phyloP scores from a whole-genome alignment of 2,888 invertebrate genomes.

The Pegoplata infirma region DNA sequence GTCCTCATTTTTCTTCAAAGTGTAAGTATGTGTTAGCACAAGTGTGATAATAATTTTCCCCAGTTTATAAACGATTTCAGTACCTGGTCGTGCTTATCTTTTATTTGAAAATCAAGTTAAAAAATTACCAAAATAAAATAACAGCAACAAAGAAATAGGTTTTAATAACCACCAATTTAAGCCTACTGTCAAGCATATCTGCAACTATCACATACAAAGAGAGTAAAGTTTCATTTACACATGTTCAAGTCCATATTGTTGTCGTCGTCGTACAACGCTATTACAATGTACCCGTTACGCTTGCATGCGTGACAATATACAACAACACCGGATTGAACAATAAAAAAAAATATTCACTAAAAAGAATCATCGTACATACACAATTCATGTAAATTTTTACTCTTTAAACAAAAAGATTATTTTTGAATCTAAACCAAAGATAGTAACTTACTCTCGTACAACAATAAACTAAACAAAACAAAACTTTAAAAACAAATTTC shows the following conservation, averaged over 20 bases:
- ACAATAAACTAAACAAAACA: neutral
- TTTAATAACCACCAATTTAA: constrained; percentile 27
- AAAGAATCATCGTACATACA: too few species aligned
- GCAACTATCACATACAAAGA: neutral
- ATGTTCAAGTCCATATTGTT: constrained; percentile 40
- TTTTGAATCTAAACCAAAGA: constrained; percentile 3
- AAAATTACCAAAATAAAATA: too few species aligned
- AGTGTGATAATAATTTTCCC: constrained; percentile 2
- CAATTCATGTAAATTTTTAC: constrained; percentile 16
- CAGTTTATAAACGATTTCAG: constrained; percentile 23
- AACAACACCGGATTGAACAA: constrained; percentile 28
- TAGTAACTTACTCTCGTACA: constrained; percentile 3
- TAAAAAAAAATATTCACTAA: neutral
- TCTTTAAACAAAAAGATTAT: neutral
- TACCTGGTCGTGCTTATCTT: constrained; percentile 55
- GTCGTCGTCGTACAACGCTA: too few species aligned
- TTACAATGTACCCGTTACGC: constrained; percentile 55
- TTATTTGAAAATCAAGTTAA: constrained; percentile 44
- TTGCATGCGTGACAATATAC: constrained; percentile 60
- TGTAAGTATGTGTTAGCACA: neutral
- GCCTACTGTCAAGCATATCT: constrained; percentile 28
- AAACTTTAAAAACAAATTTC: neutral
- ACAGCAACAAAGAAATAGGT: constrained; percentile 33
- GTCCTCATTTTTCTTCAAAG: constrained; percentile 37
- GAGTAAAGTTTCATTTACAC: constrained; percentile 26